Base-by-base conservation (phyloP, 1,140 invertebrate genomes). In the Acromyrmex charruanus region DNA sequence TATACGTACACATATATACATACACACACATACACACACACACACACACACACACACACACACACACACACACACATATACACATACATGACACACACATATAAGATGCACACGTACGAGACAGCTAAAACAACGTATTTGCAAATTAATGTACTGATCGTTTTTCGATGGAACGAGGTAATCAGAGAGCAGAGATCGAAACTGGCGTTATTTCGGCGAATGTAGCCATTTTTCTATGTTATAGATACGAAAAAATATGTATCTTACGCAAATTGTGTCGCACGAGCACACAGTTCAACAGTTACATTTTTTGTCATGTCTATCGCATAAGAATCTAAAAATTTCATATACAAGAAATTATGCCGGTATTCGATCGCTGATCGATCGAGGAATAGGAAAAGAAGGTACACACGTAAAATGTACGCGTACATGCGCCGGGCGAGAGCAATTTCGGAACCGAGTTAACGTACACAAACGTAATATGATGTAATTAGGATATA, bases 381-480 rank as follows among this genome's bases (percentile, higher is more conserved):
- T 74, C 55, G 44, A 49, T 68, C 51, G 51, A 72, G 35, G 21
- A 82, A 61, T 28, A 61, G 68, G 21, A 31, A 61, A 49, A 74
- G 80, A 7, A 61, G 55, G 55, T 72, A 85, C 39, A 68, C 53
- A 87, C 59, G 25, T 75, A 66, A 31, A n/a, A 86, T 28, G 25
- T 25, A 79, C 18, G 71, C 69, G 55, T 72, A 77, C 61, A 86
- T 53, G 55, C 69, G 58, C 69, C 71, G 55, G 51, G 63, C 71
- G 80, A 72, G 63, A 77, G 59, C 59, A 53, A 87, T 84, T 84
- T 84, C 63, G 77, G 14, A 75, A 84, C 68, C 74, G 79, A 80
- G 53, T 90, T 81, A 59, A 69, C 77, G 88, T 90, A 89, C 74
- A 88, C 85, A 87, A 90, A 87, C 85, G 88, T 89, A 77, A 69